Base-by-base conservation (phyloP, 2,888 invertebrate species). In the Ophion obscuratus region DNA sequence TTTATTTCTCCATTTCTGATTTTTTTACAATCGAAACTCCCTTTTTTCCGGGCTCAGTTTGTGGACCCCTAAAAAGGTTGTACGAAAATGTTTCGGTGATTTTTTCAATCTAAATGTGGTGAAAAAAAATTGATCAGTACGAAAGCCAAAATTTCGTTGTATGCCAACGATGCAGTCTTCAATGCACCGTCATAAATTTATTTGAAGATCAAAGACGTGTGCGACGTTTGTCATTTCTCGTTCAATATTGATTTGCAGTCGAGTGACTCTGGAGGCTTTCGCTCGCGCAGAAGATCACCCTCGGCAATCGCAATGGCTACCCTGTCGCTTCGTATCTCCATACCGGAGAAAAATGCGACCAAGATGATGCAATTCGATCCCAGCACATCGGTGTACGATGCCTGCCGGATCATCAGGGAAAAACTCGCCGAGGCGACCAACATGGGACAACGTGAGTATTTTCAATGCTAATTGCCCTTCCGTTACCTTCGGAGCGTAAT, bases 351-450 rank as follows among this genome's bases (percentile, higher is more conserved):
- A 91, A 97, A 97, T 94, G 98, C 98, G 92, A 98, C 98, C 93
- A 99, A 99, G 96, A 99, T 98, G 90, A 99, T 99, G 95, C 99
- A 99, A 95, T 99, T 99, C 95, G 98, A 99, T 94, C 98, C 99
- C 61, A 97, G 98, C 92, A 99, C 98, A 88, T 97, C 98, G 86
- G 98, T 99, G 80, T 99, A 98, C 95, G 99, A 99, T 95, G 99
- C 99, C 74, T 99, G 99, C 95, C 96, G 97, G 93, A 96, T 98
- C 93, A 99, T 99, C 92, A 95, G 99, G 88, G 99, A 99, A 94
- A 99, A 99, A 95, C 97, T 99, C 87, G 96, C 97, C 14, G 99
- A 99, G 94, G 97, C 98, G 67, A 91, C 83, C 88, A 97, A 97
- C 92, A 95, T 97, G 92, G 98, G 97, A 89, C 97, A 98, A 95